A percentile compares a stretch with the other conserved stretches of the same genome.
phyloP scores from a whole-genome alignment of 2,888 invertebrate species.

The Scrobipalpa costella region DNA sequence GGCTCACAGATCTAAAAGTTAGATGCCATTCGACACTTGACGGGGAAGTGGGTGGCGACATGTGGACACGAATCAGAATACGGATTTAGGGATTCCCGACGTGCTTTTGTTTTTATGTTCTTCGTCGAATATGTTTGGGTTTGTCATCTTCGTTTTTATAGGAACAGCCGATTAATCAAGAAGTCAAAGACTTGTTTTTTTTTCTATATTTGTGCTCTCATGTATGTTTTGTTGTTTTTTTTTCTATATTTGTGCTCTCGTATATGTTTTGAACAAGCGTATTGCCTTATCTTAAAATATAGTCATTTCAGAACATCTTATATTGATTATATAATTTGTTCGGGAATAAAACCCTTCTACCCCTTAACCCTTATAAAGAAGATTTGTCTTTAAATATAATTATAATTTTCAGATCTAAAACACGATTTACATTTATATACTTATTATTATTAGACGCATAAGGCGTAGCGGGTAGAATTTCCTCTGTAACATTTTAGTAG shows the following conservation, averaged over 20 bases:
- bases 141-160: constrained; percentile 1
- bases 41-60: constrained; percentile 63
- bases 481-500: too few relatives aligned
- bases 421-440: too few relatives aligned
- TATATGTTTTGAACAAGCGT: background rate
- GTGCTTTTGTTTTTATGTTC: background rate
- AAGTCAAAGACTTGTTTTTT: background rate
- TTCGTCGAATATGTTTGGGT: background rate
- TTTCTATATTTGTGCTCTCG: background rate
- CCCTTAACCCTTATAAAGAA: too few relatives aligned
- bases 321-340: too few relatives aligned
- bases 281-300: background rate
- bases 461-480: too few relatives aligned
- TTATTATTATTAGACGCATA: too few relatives aligned
- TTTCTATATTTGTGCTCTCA: background rate
- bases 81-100: constrained; percentile 8
- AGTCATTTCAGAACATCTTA: too few relatives aligned
- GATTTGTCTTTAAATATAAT: too few relatives aligned
- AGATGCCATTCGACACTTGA: constrained; percentile 56
- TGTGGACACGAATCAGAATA: constrained; percentile 36
- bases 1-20: constrained; percentile 40
- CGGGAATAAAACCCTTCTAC: too few relatives aligned
- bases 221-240: too few relatives aligned
- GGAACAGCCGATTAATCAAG: background rate
- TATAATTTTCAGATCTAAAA: too few relatives aligned